phyloP scores from a whole-genome alignment of 2,113 vertebrate species.

The Gorsachius goisagi region DNA sequence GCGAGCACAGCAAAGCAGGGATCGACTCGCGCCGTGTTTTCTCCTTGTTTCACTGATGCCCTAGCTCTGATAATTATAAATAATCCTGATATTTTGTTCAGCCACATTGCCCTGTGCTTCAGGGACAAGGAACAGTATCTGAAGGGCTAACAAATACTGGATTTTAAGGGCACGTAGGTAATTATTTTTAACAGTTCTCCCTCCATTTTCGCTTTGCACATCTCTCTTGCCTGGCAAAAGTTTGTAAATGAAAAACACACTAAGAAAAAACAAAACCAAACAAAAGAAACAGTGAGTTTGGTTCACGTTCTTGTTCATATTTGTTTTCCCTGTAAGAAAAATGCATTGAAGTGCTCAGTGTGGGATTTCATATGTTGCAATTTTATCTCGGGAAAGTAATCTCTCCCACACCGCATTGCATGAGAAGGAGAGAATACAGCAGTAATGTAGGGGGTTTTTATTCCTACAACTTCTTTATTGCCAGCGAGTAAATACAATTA shows the following conservation, averaged over 20 bases:
- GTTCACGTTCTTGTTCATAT: not conserved
- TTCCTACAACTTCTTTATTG: not conserved
- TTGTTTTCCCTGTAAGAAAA: conserved; percentile 19
- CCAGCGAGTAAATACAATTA: not conserved
- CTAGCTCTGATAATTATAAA: not conserved
- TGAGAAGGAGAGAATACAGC: not conserved
- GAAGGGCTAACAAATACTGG: not conserved
- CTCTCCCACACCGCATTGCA: not conserved
- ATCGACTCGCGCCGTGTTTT: not conserved
- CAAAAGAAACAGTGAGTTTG: not conserved
- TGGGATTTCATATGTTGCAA: not conserved
- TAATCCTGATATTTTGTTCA: not conserved
- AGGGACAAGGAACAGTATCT: not conserved
- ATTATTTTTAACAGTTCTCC: not conserved
- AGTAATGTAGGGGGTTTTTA: not conserved
- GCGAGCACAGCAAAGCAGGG: not conserved
- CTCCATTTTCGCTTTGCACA: not conserved
- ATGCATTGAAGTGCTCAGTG: not conserved
- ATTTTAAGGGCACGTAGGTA: not conserved
- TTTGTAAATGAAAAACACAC: not conserved
- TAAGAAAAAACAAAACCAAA: not conserved
- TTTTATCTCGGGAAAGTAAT: not conserved
- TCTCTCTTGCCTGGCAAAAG: not conserved
- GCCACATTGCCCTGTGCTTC: not conserved
- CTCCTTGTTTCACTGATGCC: not conserved